Percentiles rank a stretch among this genome's conserved stretches.
Evolutionary conservation across 2,888 invertebrate genomes (phyloP).

Genomic region (Acanthosoma haemorrhoidale): DNA sequence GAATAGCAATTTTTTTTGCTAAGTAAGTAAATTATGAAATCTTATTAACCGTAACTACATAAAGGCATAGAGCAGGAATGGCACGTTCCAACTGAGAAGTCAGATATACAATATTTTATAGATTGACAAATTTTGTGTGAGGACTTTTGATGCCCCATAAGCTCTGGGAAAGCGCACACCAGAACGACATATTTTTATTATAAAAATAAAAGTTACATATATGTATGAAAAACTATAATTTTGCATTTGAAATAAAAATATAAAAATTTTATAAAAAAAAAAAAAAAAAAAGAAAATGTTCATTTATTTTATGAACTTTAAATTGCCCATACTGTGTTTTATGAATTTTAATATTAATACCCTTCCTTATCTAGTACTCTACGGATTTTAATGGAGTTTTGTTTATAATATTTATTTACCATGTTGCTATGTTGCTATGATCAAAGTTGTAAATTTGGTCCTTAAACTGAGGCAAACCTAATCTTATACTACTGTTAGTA

Average conservation of each 20-base stretch:
- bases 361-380: no score
- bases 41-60: not conserved
- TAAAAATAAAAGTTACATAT: not conserved
- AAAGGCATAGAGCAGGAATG: not conserved
- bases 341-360: no score
- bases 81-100: not conserved
- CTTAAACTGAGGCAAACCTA: no score
- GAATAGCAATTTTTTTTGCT: not conserved
- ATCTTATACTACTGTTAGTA: no score
- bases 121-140: not conserved
- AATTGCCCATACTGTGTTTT: no score
- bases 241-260: constrained; percentile 15
- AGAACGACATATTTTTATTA: constrained; percentile 25
- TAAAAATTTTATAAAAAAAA: not conserved
- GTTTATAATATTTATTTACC: no score
- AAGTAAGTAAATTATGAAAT: not conserved
- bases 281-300: not conserved
- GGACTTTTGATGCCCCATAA: not conserved
- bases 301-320: not conserved
- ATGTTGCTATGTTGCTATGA: no score
- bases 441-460: no score
- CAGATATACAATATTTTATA: not conserved
- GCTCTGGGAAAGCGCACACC: constrained; percentile 16
- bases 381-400: no score
- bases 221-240: constrained; percentile 20